Evolutionary conservation across 2,113 vertebrate species (phyloP).

Genomic region (Bufo gargarizans): DNA sequence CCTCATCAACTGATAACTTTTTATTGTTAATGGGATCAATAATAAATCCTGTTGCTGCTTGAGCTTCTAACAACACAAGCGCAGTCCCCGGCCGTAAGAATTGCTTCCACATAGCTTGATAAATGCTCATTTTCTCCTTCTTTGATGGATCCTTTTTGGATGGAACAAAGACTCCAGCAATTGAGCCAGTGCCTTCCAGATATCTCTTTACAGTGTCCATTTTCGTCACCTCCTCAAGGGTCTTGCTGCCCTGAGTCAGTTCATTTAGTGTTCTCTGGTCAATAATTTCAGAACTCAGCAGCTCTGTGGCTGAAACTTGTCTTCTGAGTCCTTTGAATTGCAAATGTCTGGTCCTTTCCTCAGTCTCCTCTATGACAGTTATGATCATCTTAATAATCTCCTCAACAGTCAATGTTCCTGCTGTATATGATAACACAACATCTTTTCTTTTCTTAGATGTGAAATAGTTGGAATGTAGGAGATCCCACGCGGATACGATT

Average conservation of each 20-base stretch:
- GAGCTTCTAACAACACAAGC: conserved; percentile 66
- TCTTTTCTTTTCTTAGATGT: conserved; percentile 67
- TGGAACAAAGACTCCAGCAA: conserved; percentile 81
- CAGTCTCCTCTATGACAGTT: conserved; percentile 66
- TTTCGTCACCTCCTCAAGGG: conserved; percentile 61
- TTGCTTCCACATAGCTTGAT: conserved; percentile 70
- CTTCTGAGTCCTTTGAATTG: conserved; percentile 28
- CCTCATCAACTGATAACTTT: conserved; percentile 63
- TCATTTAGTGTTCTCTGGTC: conserved; percentile 64
- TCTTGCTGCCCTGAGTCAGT: conserved; percentile 63
- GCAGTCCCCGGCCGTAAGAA: conserved; percentile 64
- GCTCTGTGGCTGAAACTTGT: conserved; percentile 54
- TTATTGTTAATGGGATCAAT: conserved; percentile 53
- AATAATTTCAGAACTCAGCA: conserved; percentile 72
- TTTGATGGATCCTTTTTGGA: conserved; percentile 74
- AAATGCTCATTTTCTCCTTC: conserved; percentile 73
- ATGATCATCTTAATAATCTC: conserved; percentile 65
- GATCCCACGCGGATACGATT: no score
- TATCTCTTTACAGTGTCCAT: conserved; percentile 70
- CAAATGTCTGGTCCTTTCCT: neutral
- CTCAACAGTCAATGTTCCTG: no score
- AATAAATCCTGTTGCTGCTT: conserved; percentile 68
- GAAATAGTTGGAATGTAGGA: conserved; percentile 83
- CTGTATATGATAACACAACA: no score
- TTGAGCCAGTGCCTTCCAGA: conserved; percentile 73